These are phyloP conservation scores for Heliconius aoede DNA, from an alignment of 2,888 invertebrate genomes.

Conservation along the genomic window DNA sequence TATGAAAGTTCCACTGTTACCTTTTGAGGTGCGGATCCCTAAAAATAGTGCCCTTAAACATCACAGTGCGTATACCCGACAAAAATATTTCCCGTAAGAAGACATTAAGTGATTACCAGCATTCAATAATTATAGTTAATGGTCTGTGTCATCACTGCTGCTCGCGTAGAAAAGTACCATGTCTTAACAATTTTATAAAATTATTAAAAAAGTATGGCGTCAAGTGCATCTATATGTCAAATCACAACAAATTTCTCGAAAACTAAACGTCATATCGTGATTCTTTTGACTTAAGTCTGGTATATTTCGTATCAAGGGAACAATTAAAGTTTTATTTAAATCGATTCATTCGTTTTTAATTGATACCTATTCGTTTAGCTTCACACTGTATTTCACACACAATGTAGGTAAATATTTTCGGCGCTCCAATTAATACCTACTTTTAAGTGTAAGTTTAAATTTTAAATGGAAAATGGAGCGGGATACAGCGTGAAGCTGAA, in stretches of 20 bases:
- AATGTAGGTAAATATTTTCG: background rate
- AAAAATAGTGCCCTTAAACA: background rate
- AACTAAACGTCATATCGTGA: too few relatives aligned
- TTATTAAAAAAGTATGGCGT: background rate
- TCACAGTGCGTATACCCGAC: background rate
- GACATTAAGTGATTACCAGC: background rate
- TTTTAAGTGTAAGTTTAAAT: too few relatives aligned
- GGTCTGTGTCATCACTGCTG: background rate
- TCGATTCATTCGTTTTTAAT: too few relatives aligned
- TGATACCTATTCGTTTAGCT: background rate
- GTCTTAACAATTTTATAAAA: background rate
- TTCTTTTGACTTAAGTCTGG: too few relatives aligned
- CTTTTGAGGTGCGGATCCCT: too few relatives aligned
- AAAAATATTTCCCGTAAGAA: background rate
- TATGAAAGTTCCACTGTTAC: too few relatives aligned
- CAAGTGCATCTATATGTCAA: background rate
- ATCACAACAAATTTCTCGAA: background rate
- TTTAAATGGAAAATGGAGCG: too few relatives aligned
- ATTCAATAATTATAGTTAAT: constrained; percentile 15
- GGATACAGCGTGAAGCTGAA: background rate
- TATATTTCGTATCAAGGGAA: too few relatives aligned
- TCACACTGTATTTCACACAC: background rate
- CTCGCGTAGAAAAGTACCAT: background rate
- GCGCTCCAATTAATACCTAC: too few relatives aligned
- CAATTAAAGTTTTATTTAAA: too few relatives aligned